These are phyloP conservation scores for Leptothorax acervorum DNA, from an alignment of 2,888 invertebrate genomes.

Conservation along the genomic window DNA sequence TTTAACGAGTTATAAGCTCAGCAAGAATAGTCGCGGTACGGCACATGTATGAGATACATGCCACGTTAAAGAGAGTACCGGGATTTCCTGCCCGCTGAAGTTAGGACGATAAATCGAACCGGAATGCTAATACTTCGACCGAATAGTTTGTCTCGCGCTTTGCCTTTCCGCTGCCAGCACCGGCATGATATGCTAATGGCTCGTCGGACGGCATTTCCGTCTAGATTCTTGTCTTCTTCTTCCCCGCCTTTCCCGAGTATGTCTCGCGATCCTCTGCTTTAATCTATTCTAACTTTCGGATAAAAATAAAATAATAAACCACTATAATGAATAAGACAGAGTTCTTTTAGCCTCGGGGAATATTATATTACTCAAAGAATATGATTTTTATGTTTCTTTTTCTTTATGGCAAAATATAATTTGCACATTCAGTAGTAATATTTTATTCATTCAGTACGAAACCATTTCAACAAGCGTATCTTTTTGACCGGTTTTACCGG, in stretches of 20 bases:
- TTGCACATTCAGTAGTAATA: background rate
- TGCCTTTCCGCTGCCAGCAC: conserved; percentile 3
- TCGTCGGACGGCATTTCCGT: conserved; percentile 30
- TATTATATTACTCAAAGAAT: background rate
- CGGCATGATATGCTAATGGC: conserved; percentile 50
- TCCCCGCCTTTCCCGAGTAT: background rate
- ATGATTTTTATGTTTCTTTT: background rate
- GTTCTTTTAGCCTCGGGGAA: background rate
- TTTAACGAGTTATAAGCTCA: conserved; percentile 45
- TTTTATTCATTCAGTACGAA: background rate
- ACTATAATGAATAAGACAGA: conserved; percentile 1
- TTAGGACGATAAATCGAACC: conserved; percentile 66
- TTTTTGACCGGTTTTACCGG: conserved; percentile 35
- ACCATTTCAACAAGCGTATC: background rate
- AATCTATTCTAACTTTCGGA: conserved; percentile 15
- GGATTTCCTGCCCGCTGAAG: conserved; percentile 44
- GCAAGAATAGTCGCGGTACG: conserved; percentile 21
- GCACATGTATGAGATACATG: conserved; percentile 10
- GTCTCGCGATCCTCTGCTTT: background rate
- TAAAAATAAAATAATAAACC: background rate
- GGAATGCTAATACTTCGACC: conserved; percentile 63
- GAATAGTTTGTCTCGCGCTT: conserved; percentile 61
- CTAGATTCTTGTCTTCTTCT: conserved; percentile 31
- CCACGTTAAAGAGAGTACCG: conserved; percentile 27
- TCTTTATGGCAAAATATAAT: background rate